Evolutionary conservation across 1,140 invertebrate species (phyloP), one percentile per base, ranked within the genome.

Genomic region (Drosophila parvula): DNA sequence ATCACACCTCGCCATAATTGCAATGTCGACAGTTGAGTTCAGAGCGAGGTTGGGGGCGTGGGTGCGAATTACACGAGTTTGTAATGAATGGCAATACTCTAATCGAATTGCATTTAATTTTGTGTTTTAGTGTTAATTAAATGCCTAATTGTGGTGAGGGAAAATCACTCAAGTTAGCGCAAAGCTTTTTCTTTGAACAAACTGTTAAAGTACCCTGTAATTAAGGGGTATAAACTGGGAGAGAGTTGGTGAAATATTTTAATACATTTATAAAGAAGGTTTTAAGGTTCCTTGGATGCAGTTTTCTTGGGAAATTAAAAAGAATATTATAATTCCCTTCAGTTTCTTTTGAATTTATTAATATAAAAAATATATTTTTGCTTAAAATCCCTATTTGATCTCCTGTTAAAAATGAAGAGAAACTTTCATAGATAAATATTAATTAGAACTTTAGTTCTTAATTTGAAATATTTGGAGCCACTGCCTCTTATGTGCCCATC

Each of bases 61-160:
- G 67, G 79, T 78, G 79, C 55, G 8, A 62, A 61, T 45, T 78
- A 59, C 73, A 81, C 62, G 61, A 51, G 44, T 47, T 44, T 43
- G 41, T 28, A 73, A 64, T 64, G 40, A 41, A 38, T 44, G 40
- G 7, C 36, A 57, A 27, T 18, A 50, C 40, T 50, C 22, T 40
- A 34, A 75, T 47, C 22, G 27, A 56, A 61, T 30, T 61, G 75
- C 60, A 65, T 43, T 77, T 10, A 47, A 45, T 22, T 56, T 18
- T 67, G 5, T 27, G 36, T 18, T 53, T 48, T 4, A 45, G 50
- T 45, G 45, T 30, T 48, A 32, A 59, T 58, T 68, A 2, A 44
- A 10, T 53, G 32, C 22, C 16, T 44, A 14, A 69, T 6, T 38
- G 22, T 43, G 30, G 30, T 6, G 2, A n/a, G 43, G 11, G 28